Evolutionary conservation across 1,140 invertebrate species (phyloP).

Genomic region (Bombus cullumanus): DNA sequence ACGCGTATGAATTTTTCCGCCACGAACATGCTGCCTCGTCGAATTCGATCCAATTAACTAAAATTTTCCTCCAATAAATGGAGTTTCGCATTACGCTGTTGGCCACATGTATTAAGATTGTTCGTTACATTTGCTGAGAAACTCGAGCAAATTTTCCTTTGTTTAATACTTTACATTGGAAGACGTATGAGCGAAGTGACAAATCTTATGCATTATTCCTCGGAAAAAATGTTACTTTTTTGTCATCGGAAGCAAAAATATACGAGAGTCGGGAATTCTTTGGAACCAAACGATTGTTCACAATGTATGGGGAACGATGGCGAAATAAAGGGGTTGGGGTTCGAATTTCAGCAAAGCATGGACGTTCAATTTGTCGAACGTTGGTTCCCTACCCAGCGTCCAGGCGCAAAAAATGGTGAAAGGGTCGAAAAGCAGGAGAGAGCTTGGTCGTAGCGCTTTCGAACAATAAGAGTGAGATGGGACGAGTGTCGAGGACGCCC

Average conservation of each 20-base stretch:
- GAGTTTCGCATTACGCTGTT: too few species aligned
- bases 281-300: not conserved
- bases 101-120: too few species aligned
- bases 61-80: too few species aligned
- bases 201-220: too few species aligned
- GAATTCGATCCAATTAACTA: not conserved
- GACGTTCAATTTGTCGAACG: slow-evolving; percentile 7
- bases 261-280: not conserved
- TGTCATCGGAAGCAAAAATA: too few species aligned
- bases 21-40: rapidly evolving
- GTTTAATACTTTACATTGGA: too few species aligned
- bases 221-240: not conserved
- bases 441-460: not conserved
- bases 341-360: not conserved
- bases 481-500: slow-evolving; percentile 12
- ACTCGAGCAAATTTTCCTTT: too few species aligned
- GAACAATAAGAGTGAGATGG: slow-evolving; percentile 30
- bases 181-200: too few species aligned
- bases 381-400: not conserved
- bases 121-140: too few species aligned
- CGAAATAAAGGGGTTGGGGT: too few species aligned
- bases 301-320: too few species aligned
- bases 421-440: not conserved
- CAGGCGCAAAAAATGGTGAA: slow-evolving; percentile 19
- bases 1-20: too few species aligned